phyloP scores from a whole-genome alignment of 2,113 vertebrate genomes.

The Arizona elegans region DNA sequence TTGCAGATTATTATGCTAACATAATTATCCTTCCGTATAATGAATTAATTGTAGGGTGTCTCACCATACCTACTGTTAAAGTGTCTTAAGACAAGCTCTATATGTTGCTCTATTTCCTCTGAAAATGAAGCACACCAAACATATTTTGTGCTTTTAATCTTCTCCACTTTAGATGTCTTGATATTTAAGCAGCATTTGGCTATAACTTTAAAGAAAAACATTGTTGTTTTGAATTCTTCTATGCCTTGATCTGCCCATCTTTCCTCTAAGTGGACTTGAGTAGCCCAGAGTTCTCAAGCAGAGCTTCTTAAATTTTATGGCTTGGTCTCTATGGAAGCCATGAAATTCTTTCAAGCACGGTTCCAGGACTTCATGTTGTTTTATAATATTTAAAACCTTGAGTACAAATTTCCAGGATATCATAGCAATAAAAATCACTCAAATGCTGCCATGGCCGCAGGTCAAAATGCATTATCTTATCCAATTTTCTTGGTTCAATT shows the following conservation, averaged over 20 bases:
- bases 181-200: background rate
- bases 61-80: background rate
- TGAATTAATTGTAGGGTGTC: background rate
- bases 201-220: background rate
- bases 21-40: conserved; percentile 1
- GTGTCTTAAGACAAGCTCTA: background rate
- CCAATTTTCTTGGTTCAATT: background rate
- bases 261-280: background rate
- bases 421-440: background rate
- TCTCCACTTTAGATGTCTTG: background rate
- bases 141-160: background rate
- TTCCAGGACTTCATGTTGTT: background rate
- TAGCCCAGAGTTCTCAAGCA: background rate
- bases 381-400: background rate
- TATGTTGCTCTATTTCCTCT: background rate
- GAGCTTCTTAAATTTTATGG: background rate
- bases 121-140: background rate
- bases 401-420: background rate
- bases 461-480: background rate
- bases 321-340: background rate
- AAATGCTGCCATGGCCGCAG: background rate
- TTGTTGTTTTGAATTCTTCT: background rate
- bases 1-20: background rate
- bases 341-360: background rate
- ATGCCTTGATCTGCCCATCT: background rate